Evolutionary conservation across 2,113 vertebrate genomes (phyloP).

Genomic region (Aspidoscelis tigris): DNA sequence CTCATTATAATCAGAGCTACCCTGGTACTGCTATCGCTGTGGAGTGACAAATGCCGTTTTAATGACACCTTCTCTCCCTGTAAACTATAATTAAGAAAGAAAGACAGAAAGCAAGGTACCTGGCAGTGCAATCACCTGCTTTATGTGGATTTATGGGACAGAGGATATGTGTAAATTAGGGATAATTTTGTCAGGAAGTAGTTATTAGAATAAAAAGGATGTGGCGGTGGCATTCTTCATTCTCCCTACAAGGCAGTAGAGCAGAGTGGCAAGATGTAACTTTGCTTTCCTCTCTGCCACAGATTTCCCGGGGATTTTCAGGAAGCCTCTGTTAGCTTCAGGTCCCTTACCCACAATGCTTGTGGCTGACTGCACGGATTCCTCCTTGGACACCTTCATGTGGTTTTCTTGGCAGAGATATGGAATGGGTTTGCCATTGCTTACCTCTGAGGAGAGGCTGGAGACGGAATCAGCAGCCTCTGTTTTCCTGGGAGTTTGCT

Average conservation of each 20-base stretch:
- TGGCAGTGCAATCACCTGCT: slow-evolving; percentile 36
- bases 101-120: slow-evolving; percentile 17
- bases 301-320: background rate
- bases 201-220: slow-evolving; percentile 28
- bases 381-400: no score
- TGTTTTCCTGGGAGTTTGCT: no score
- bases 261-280: background rate
- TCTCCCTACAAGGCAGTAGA: background rate
- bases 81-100: slow-evolving; percentile 43
- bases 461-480: no score
- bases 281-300: background rate
- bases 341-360: background rate
- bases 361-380: no score
- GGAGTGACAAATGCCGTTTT: slow-evolving; percentile 42
- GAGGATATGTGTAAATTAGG: slow-evolving; percentile 32
- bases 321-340: background rate
- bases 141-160: slow-evolving; percentile 36
- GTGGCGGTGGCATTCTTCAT: background rate
- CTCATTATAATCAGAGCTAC: slow-evolving; percentile 28
- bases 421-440: no score
- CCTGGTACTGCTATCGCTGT: slow-evolving; percentile 19
- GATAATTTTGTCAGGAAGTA: slow-evolving; percentile 26
- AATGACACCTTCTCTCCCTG: slow-evolving; percentile 32
- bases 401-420: no score
- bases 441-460: no score